Conservation (phyloP, 1,140 invertebrate species). For the Camponotus floridanus region DNA sequence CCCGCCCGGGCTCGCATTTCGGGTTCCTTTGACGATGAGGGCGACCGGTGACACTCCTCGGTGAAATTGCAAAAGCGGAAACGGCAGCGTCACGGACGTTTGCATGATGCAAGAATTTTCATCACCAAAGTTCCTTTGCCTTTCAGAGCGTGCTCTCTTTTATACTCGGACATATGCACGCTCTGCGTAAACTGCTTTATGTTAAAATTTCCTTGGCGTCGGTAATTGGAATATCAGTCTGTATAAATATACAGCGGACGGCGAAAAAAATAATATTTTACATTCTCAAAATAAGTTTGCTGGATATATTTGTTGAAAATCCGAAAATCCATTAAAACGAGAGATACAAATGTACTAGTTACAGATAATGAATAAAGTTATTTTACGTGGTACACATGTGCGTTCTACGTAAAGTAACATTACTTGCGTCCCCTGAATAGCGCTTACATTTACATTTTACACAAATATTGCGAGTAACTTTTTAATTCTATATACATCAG, state of each 20-base stretch:
- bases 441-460: background rate
- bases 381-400: background rate
- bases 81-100: conserved; percentile 59
- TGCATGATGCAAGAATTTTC: conserved; percentile 61
- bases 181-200: conserved; percentile 46
- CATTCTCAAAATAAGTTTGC: background rate
- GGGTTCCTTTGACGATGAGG: conserved; percentile 51
- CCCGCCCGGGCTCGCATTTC: conserved; percentile 38
- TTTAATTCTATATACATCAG: background rate
- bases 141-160: conserved; percentile 38
- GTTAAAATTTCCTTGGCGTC: conserved; percentile 46
- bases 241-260: conserved; percentile 18
- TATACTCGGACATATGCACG: conserved; percentile 39
- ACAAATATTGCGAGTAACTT: background rate
- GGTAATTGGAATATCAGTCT: conserved; percentile 45
- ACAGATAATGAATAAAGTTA: conserved; percentile 5
- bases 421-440: background rate
- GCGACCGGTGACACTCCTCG: conserved; percentile 57
- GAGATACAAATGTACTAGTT: background rate
- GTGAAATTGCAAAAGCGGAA: conserved; percentile 63
- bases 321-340: conserved; percentile 3
- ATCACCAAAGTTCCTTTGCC: conserved; percentile 57
- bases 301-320: background rate
- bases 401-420: background rate
- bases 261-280: conserved; percentile 13